Conservation (phyloP, 2,113 vertebrate species). For the Eublepharis macularius region DNA sequence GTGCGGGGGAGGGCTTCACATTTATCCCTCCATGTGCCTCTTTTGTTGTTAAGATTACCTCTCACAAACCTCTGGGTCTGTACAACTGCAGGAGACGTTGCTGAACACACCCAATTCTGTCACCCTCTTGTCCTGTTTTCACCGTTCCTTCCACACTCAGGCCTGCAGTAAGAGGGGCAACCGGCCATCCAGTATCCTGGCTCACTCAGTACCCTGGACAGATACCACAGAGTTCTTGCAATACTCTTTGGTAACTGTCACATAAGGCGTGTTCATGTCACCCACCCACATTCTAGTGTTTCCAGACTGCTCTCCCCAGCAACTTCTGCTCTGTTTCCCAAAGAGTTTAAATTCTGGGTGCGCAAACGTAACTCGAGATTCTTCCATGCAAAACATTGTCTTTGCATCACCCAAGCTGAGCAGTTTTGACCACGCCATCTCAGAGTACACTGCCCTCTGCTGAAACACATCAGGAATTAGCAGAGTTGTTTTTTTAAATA, state of each 20-base stretch:
- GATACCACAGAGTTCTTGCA: neutral
- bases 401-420: neutral
- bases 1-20: no score
- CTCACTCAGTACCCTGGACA: slow-evolving; percentile 33
- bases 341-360: neutral
- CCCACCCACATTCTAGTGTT: neutral
- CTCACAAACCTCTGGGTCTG: no score
- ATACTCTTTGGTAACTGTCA: no score
- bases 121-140: neutral
- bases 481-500: neutral
- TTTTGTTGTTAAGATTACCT: no score
- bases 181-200: neutral
- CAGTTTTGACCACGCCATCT: neutral
- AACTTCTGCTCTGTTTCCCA: neutral
- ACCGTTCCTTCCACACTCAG: neutral
- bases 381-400: neutral
- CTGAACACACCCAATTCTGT: neutral
- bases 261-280: neutral
- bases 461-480: neutral
- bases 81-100: no score
- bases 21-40: no score
- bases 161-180: neutral
- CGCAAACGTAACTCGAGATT: neutral
- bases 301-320: neutral
- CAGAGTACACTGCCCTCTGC: neutral